These are phyloP conservation scores for Ptiloglossa arizonensis DNA, from an alignment of 1,140 invertebrate genomes.

Conservation along the genomic window DNA sequence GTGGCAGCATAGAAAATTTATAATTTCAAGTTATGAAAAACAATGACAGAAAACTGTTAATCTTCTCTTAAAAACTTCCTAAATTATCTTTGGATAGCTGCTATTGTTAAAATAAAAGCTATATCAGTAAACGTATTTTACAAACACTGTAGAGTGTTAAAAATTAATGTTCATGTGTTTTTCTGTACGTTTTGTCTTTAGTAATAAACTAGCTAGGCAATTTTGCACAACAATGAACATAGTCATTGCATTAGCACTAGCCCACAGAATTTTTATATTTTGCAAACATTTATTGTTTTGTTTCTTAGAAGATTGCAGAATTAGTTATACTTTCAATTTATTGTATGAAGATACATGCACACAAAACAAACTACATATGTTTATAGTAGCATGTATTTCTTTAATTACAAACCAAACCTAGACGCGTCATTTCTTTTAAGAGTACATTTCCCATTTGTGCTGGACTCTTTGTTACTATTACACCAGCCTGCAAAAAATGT, in stretches of 20 bases:
- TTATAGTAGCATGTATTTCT: slow-evolving; percentile 54
- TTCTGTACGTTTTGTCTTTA: slow-evolving; percentile 18
- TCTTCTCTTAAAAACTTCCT: slow-evolving; percentile 39
- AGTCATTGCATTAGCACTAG: slow-evolving; percentile 28
- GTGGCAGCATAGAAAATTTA: slow-evolving; percentile 64
- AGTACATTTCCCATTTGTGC: slow-evolving; percentile 97
- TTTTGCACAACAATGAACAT: slow-evolving; percentile 21
- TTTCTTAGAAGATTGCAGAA: slow-evolving; percentile 45
- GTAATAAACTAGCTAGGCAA: slow-evolving; percentile 4
- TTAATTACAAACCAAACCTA: slow-evolving; percentile 83
- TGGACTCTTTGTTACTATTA: slow-evolving; percentile 96
- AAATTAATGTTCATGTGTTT: slow-evolving; percentile 48
- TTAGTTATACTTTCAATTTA: slow-evolving; percentile 71
- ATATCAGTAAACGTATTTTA: slow-evolving; percentile 60
- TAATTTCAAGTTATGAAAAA: slow-evolving; percentile 43
- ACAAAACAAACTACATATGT: slow-evolving; percentile 79
- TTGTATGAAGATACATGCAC: slow-evolving; percentile 77
- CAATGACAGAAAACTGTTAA: slow-evolving; percentile 50
- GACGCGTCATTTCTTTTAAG: slow-evolving; percentile 92
- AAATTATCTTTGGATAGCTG: slow-evolving; percentile 40
- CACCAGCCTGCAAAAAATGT: slow-evolving; percentile 86
- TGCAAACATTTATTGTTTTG: slow-evolving; percentile 36
- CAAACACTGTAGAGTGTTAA: slow-evolving; percentile 60
- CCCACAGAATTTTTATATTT: slow-evolving; percentile 28
- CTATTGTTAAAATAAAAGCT: slow-evolving; percentile 61